A percentile compares a stretch with the other conserved stretches of the same genome.
phyloP scores from a whole-genome alignment of 2,888 invertebrate genomes.

The Ormyrus thymus region DNA sequence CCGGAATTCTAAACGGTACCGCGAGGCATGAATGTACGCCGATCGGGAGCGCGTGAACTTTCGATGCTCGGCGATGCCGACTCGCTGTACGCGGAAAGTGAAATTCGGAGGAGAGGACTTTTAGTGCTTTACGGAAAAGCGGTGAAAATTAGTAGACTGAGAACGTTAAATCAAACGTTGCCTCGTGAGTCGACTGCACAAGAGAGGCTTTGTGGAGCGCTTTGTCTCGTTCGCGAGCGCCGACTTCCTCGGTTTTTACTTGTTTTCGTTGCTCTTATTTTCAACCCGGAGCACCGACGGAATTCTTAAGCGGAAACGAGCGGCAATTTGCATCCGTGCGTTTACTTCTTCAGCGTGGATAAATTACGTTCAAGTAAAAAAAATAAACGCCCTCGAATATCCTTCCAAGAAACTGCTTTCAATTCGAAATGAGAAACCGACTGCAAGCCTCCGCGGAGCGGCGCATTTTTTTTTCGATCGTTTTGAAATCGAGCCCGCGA shows the following conservation, averaged over 20 bases:
- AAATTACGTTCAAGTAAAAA: background rate
- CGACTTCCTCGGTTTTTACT: too few species aligned
- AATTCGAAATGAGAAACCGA: too few species aligned
- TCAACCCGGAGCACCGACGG: background rate
- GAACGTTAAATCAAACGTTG: too few species aligned
- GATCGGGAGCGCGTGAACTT: slow-evolving; percentile 17
- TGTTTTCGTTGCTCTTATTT: background rate
- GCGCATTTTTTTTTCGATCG: too few species aligned
- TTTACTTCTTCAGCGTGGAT: too few species aligned
- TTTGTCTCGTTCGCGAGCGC: background rate
- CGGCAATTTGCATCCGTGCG: too few species aligned
- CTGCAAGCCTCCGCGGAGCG: too few species aligned
- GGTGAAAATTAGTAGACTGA: slow-evolving; percentile 16
- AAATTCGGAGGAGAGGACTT: slow-evolving; percentile 16
- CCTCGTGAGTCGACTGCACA: background rate
- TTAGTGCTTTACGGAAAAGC: slow-evolving; percentile 5
- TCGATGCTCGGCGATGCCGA: slow-evolving; percentile 23
- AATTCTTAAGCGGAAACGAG: background rate
- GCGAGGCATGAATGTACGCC: slow-evolving; percentile 14
- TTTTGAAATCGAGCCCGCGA: too few species aligned
- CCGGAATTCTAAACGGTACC: slow-evolving; percentile 1
- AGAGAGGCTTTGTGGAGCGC: background rate
- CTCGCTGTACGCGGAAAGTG: slow-evolving; percentile 28
- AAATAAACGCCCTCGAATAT: background rate
- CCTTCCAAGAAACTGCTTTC: too few species aligned